These are phyloP conservation scores for Acanthosepion esculentum DNA, from an alignment of 2,888 invertebrate species.

Conservation along the genomic window DNA sequence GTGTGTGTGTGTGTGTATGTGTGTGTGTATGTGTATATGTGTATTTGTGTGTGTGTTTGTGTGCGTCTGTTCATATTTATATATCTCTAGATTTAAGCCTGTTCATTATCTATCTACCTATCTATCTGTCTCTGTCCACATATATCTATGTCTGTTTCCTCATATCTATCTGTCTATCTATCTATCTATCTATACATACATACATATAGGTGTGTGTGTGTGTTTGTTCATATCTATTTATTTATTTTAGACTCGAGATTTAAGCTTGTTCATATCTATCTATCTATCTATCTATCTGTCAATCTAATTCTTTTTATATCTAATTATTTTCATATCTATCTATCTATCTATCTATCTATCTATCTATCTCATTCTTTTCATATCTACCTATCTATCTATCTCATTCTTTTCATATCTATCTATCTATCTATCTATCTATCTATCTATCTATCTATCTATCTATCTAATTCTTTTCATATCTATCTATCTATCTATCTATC, in stretches of 20 bases:
- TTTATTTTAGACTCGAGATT: not conserved
- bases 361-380: too few relatives aligned
- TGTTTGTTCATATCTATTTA: not conserved
- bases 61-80: too few relatives aligned
- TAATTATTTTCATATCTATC: not conserved
- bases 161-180: not conserved
- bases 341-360: not conserved
- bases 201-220: not conserved
- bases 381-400: not conserved
- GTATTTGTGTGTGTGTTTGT: too few relatives aligned
- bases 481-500: not conserved
- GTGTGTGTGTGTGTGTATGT: too few relatives aligned
- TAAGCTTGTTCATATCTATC: not conserved
- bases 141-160: not conserved
- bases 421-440: not conserved
- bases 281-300: too few relatives aligned
- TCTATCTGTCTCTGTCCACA: not conserved
- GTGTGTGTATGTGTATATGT: too few relatives aligned
- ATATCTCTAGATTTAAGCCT: not conserved
- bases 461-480: not conserved
- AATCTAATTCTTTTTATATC: too few relatives aligned
- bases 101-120: not conserved
- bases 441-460: too few relatives aligned
- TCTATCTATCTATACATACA: not conserved
- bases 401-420: too few relatives aligned